These are phyloP conservation scores for Drosophila pseudoananassae DNA, from an alignment of 1,140 invertebrate species.

Conservation along the genomic window DNA sequence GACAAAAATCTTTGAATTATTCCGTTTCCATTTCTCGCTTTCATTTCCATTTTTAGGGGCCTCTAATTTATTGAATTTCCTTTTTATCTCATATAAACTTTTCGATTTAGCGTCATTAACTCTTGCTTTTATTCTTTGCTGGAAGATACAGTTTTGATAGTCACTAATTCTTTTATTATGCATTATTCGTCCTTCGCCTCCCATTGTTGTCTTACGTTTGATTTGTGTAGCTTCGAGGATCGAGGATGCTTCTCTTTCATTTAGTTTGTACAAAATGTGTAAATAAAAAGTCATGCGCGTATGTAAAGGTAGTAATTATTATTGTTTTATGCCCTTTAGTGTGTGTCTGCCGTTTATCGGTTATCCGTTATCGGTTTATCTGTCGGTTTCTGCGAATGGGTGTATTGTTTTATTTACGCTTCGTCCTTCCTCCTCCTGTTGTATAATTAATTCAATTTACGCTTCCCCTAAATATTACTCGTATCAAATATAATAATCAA, in stretches of 20 bases:
- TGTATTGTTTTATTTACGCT: conserved; percentile 53
- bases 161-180: conserved; percentile 84
- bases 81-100: conserved; percentile 64
- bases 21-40: conserved; percentile 41
- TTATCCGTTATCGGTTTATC: conserved; percentile 57
- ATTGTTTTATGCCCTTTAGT: conserved; percentile 77
- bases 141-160: conserved; percentile 84
- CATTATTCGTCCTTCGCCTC: conserved; percentile 38
- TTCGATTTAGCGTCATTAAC: conserved; percentile 61
- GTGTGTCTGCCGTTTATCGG: conserved; percentile 50
- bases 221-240: conserved; percentile 62
- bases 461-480: conserved; percentile 83
- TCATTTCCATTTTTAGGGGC: conserved; percentile 36
- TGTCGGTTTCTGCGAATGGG: conserved; percentile 61
- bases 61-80: conserved; percentile 54
- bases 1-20: conserved; percentile 78
- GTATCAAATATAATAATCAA: conserved; percentile 85
- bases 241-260: conserved; percentile 40
- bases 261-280: conserved; percentile 77
- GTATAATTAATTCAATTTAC: conserved; percentile 83
- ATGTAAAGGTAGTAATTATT: conserved; percentile 69
- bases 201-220: conserved; percentile 48
- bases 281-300: conserved; percentile 74
- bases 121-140: conserved; percentile 77
- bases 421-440: conserved; percentile 49